Evolutionary conservation across 1,140 invertebrate genomes (phyloP).

Genomic region (Drosophila mauritiana): DNA sequence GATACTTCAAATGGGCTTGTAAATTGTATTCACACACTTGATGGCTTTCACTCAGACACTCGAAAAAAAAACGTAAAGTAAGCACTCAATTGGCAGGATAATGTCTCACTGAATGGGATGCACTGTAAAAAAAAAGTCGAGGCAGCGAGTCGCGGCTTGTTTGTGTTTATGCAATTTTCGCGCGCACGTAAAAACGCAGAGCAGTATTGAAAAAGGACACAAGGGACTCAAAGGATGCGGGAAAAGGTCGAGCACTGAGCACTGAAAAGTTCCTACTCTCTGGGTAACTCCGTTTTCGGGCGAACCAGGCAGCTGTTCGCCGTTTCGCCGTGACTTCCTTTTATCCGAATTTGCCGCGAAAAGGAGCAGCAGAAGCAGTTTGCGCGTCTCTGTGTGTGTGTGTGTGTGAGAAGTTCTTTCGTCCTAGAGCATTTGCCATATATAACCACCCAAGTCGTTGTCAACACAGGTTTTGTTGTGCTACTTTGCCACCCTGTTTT

Average conservation of each 20-base stretch:
- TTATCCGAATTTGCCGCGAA: slow-evolving; percentile 62
- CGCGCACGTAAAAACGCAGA: slow-evolving; percentile 55
- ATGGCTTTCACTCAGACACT: slow-evolving; percentile 28
- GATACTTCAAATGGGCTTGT: too few species aligned
- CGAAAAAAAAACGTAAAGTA: slow-evolving; percentile 11
- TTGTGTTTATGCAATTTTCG: slow-evolving; percentile 68
- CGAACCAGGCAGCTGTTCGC: slow-evolving; percentile 21
- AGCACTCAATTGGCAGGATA: slow-evolving; percentile 1
- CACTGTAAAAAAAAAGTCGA: slow-evolving; percentile 51
- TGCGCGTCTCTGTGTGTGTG: not conserved
- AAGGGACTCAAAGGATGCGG: slow-evolving; percentile 15
- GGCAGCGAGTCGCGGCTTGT: slow-evolving; percentile 14
- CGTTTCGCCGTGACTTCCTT: slow-evolving; percentile 31
- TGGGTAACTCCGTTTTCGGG: slow-evolving; percentile 12
- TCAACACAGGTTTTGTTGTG: slow-evolving; percentile 81
- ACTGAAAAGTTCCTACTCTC: not conserved
- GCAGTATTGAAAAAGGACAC: slow-evolving; percentile 20
- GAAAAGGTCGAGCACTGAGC: slow-evolving; percentile 1
- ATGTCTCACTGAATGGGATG: slow-evolving; percentile 12
- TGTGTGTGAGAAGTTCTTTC: slow-evolving; percentile 1
- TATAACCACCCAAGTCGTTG: slow-evolving; percentile 45
- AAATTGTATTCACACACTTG: slow-evolving; percentile 2
- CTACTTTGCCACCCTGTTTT: slow-evolving; percentile 49
- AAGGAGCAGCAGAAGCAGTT: slow-evolving; percentile 6
- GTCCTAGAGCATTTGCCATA: not conserved